Evolutionary conservation across 2,113 vertebrate species (phyloP).

Genomic region (Athene noctua): DNA sequence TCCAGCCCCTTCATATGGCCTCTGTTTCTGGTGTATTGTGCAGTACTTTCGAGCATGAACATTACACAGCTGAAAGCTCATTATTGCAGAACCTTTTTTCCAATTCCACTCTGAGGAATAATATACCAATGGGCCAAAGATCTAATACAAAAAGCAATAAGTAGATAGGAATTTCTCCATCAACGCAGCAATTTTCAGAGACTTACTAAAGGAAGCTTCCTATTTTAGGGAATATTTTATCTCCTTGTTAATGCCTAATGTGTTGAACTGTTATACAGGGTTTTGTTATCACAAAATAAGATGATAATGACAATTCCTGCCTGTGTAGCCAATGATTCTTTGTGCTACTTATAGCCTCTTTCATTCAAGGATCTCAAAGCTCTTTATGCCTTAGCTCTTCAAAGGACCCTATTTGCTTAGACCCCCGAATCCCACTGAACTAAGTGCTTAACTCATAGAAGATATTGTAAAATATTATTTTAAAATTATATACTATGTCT

Average conservation of each 20-base stretch:
- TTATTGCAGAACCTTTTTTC: background rate
- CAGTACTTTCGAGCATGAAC: background rate
- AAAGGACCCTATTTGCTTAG: conserved; percentile 20
- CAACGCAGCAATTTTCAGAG: conserved; percentile 34
- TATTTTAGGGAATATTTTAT: conserved; percentile 49
- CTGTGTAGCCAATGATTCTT: conserved; percentile 26
- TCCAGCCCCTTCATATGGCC: background rate
- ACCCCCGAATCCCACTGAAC: background rate
- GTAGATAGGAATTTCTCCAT: conserved; percentile 48
- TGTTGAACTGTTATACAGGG: conserved; percentile 31
- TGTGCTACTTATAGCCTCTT: conserved; percentile 34
- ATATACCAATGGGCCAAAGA: conserved; percentile 27
- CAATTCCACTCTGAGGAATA: background rate
- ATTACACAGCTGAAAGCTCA: background rate
- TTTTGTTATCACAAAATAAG: conserved; percentile 46
- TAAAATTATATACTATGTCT: background rate
- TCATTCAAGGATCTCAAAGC: conserved; percentile 40
- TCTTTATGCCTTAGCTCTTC: conserved; percentile 28
- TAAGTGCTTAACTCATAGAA: background rate
- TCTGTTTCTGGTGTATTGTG: background rate
- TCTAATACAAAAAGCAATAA: conserved; percentile 27
- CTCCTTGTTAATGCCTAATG: conserved; percentile 34
- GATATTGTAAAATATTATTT: background rate
- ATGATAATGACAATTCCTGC: conserved; percentile 28
- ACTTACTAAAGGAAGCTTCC: conserved; percentile 1